These are phyloP conservation scores for Melanargia galathea DNA, from an alignment of 2,888 invertebrate species.

Conservation along the genomic window DNA sequence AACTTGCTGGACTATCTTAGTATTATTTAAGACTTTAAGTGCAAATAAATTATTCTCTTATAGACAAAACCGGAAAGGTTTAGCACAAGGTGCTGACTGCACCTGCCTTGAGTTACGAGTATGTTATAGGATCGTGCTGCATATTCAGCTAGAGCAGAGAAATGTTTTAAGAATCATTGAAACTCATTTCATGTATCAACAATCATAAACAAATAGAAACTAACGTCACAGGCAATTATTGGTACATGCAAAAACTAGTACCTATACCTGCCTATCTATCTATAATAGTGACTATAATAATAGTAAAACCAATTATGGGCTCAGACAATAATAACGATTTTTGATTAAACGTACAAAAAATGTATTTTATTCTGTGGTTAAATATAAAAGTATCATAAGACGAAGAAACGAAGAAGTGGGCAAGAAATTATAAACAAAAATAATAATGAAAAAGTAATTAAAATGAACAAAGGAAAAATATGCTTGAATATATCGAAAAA, in stretches of 20 bases:
- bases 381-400: not conserved
- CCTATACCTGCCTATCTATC: no score
- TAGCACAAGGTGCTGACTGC: constrained; percentile 68
- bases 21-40: constrained; percentile 50
- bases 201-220: constrained; percentile 4
- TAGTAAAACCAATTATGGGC: not conserved
- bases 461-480: no score
- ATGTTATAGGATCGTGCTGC: constrained; percentile 43
- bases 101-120: constrained; percentile 65
- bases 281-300: not conserved
- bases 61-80: constrained; percentile 66
- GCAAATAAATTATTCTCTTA: constrained; percentile 67
- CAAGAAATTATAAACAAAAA: not conserved
- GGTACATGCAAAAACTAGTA: not conserved
- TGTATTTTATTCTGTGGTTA: not conserved
- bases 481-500: no score
- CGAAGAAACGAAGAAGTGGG: not conserved
- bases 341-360: no score
- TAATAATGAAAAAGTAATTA: not conserved
- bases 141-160: constrained; percentile 27
- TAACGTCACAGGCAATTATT: not conserved
- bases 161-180: constrained; percentile 24
- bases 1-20: not conserved
- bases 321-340: not conserved
- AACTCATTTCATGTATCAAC: not conserved